A percentile compares a stretch with the other conserved stretches of the same genome.
phyloP scores from a whole-genome alignment of 2,888 invertebrate genomes.

The Conus canariensis region DNA sequence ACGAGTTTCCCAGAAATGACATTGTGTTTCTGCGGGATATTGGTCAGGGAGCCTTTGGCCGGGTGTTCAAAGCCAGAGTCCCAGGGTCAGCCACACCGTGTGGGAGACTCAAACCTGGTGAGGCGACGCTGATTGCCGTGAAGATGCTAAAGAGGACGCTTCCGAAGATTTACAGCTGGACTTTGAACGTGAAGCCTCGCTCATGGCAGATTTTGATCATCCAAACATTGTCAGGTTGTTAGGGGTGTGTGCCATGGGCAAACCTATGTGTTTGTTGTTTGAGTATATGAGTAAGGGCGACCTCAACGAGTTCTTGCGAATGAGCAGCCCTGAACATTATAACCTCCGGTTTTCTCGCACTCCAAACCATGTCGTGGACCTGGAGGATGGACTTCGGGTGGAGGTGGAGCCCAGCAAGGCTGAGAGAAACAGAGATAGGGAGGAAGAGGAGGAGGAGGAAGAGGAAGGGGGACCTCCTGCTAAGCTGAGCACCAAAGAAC shows the following conservation, averaged over 20 bases:
- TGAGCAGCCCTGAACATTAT: constrained; percentile 82
- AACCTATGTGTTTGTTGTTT: constrained; percentile 97
- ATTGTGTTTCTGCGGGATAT: constrained; percentile 96
- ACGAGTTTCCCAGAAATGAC: constrained; percentile 96
- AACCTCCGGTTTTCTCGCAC: constrained; percentile 53
- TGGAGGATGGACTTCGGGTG: constrained; percentile 86
- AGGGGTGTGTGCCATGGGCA: constrained; percentile 94
- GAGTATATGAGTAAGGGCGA: constrained; percentile 99
- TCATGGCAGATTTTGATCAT: constrained; percentile 97
- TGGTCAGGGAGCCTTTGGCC: constrained; percentile 97
- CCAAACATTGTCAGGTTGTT: constrained; percentile 96
- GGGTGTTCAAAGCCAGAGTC: constrained; percentile 89
- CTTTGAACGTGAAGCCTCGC: constrained; percentile 96
- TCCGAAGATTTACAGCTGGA: constrained; percentile 94
- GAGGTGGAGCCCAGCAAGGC: constrained; percentile 88
- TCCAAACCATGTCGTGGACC: constrained; percentile 79
- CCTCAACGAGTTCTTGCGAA: constrained; percentile 94
- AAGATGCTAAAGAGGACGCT: constrained; percentile 99
- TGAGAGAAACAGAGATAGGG: constrained; percentile 85
- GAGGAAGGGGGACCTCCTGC: constrained; percentile 72
- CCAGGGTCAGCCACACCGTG: constrained; percentile 44
- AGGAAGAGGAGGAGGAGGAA: background rate
- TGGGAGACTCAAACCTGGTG: constrained; percentile 81
- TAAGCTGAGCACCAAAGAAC: constrained; percentile 80
- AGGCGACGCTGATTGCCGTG: constrained; percentile 95